phyloP scores from a whole-genome alignment of 92 coral and sea anemone species.

The Meandrina meandrites region DNA sequence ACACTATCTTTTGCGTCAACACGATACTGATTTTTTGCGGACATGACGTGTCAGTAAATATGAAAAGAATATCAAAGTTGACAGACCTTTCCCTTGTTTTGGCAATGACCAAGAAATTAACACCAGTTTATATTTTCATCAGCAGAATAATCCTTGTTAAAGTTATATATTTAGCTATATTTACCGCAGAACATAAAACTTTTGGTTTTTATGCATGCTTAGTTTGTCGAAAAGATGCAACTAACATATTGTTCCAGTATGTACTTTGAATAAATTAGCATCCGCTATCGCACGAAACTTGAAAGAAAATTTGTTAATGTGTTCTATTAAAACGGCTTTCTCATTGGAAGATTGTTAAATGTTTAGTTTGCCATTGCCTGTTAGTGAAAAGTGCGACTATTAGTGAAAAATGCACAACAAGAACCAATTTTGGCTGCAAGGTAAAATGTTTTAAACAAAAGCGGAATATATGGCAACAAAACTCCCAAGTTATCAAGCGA shows the following conservation, averaged over 20 bases:
- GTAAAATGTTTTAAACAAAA: neutral
- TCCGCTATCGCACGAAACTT: neutral
- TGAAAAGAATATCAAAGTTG: neutral
- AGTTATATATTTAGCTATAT: neutral
- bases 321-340: neutral
- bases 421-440: neutral
- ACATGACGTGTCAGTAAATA: neutral
- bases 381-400: neutral
- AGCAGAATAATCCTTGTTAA: neutral
- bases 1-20: neutral
- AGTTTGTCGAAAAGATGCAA: neutral
- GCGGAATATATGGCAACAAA: neutral
- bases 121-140: neutral
- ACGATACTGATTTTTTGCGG: neutral
- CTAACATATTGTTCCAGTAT: neutral
- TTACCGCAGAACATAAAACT: neutral
- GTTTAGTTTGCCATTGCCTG: neutral
- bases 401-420: neutral
- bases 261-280: neutral
- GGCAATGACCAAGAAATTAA: neutral
- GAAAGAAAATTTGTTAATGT: neutral
- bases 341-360: conserved; percentile 1
- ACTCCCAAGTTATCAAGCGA: neutral
- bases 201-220: neutral
- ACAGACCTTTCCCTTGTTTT: neutral